Evolutionary conservation across 2,888 invertebrate species (phyloP), one percentile per base, ranked within the genome.

Genomic region (Steromphala cineraria): DNA sequence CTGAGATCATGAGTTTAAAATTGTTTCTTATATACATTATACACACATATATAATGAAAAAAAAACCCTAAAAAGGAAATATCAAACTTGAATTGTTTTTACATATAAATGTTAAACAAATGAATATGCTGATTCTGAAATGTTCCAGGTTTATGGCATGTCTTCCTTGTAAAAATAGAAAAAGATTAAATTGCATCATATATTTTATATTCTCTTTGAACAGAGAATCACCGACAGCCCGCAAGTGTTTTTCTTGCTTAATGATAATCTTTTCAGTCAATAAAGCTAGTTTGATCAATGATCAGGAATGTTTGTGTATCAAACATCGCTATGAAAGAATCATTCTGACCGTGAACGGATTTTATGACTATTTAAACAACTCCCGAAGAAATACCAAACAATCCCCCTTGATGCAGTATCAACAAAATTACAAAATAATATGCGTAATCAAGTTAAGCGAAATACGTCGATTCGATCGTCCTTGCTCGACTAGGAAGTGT

Each of bases 321-420:
- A 62, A 24, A 62, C 62, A 62, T 28, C 28, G 24, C 62, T 28
- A 28, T 62, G 62, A 62, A 62, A 28, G 62, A 28, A 62, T 15
- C 28, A 62, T 21, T 62, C 28, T 62, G 62, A 28, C 24, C 28
- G 62, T 28, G 62, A 62, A 62, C 28, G 62, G 62, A 62, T 62
- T 62, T 62, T 62, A 62, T 28, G 62, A 62, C 62, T 62, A 62
- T 62, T 62, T 62, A 62, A 62, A 62, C 62, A 62, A 62, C 62
- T 62, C 62, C 7, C 28, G 28, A 62, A 28, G 62, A 62, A 62
- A 62, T 62, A 28, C 24, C 8, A 62, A 62, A 62, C 28, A 62
- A 62, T n/a, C 62, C 24, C 62, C 62, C 62, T 24, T 62, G 62
- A 62, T 62, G 62, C 62, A 62, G 24, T 62, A 62, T 62, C 62